Percentiles rank a stretch among this genome's conserved stretches.
Conservation (phyloP, 2,113 vertebrate species). For the Bos javanicus region DNA sequence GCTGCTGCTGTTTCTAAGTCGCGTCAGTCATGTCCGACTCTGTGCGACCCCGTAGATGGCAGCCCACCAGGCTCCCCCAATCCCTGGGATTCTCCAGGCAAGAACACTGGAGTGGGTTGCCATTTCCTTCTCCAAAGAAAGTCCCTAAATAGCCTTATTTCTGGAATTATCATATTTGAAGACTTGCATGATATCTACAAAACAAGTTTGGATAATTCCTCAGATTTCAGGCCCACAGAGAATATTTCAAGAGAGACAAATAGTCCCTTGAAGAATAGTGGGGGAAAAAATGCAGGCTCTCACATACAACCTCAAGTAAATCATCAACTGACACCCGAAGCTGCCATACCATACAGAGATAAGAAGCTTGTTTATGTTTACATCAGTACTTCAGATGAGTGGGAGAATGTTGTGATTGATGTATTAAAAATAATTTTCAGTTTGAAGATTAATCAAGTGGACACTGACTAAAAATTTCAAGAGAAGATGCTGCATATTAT, state of each 20-base stretch:
- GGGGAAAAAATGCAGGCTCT: neutral
- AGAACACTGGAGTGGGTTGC: no score
- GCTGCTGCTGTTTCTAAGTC: no score
- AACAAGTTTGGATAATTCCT: neutral
- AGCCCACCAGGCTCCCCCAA: no score
- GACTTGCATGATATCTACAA: neutral
- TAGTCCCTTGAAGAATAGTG: neutral
- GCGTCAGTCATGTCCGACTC: no score
- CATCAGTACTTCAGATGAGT: neutral
- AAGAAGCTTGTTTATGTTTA: neutral
- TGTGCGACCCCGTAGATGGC: no score
- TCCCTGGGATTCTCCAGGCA: no score
- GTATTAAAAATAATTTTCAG: constrained; percentile 10
- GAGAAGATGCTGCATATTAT: neutral
- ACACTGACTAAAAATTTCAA: neutral
- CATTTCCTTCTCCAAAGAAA: neutral
- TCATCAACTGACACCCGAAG: neutral
- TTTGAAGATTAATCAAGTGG: neutral
- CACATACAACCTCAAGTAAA: neutral
- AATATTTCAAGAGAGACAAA: neutral
- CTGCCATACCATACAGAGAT: neutral
- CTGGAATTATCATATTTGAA: neutral
- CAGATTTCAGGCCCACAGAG: neutral
- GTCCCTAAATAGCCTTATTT: neutral
- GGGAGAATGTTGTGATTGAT: neutral